A percentile compares a stretch with the other conserved stretches of the same genome.
phyloP scores from a whole-genome alignment of 2,797 vertebrate genomes.

The Neosilurus mollespiculum region DNA sequence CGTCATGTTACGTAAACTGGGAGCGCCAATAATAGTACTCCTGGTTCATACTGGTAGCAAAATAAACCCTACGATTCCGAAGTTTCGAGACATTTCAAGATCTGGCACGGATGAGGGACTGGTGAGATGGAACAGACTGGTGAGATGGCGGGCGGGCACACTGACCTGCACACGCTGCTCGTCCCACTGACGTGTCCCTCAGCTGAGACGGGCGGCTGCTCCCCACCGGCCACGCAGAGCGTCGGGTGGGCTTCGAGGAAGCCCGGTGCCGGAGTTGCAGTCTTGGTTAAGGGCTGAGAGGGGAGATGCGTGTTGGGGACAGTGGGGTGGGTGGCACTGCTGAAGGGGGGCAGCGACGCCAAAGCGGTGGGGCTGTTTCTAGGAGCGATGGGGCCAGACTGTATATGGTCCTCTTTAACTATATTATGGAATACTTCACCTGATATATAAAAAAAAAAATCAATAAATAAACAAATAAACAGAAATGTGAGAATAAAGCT shows the following conservation, averaged over 20 bases:
- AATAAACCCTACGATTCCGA: too few relatives aligned
- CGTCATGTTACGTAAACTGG: too few relatives aligned
- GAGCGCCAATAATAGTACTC: neutral
- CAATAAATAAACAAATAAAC: neutral
- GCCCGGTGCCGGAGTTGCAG: conserved; percentile 79
- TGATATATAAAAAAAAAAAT: conserved; percentile 52
- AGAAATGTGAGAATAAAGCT: too few relatives aligned
- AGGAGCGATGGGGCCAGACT: conserved; percentile 77
- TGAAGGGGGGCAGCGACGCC: conserved; percentile 81
- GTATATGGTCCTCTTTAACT: conserved; percentile 90
- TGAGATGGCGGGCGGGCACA: neutral
- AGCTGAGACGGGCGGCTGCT: conserved; percentile 75
- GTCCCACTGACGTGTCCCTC: conserved; percentile 87
- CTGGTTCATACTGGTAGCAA: neutral
- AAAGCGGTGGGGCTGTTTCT: conserved; percentile 85
- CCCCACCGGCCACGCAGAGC: conserved; percentile 81
- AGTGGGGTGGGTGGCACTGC: conserved; percentile 78
- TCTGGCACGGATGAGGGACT: neutral
- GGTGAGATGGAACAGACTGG: neutral
- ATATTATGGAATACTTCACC: conserved; percentile 94
- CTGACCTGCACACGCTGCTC: conserved; percentile 95
- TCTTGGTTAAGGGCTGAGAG: conserved; percentile 86
- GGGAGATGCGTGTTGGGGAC: conserved; percentile 82
- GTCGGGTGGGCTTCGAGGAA: conserved; percentile 86
- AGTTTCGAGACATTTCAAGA: neutral